Percentiles rank a stretch among this genome's conserved stretches.
phyloP scores from a whole-genome alignment of 2,797 vertebrate species.

The Sphenopsis melanotis region DNA sequence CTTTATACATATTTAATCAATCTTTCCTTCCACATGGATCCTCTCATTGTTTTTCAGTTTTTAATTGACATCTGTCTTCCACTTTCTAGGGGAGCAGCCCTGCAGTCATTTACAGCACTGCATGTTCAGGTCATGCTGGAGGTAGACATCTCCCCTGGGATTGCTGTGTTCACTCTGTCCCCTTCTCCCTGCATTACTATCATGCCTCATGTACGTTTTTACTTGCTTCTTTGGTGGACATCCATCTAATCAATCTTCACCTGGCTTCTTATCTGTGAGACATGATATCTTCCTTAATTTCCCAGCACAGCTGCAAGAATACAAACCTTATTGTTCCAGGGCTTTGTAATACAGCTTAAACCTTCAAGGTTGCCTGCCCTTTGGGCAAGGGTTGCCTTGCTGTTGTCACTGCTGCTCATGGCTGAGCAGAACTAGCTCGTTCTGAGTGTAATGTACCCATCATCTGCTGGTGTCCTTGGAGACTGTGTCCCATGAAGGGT shows the following conservation, averaged over 20 bases:
- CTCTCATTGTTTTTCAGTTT: background rate
- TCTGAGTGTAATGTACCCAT: background rate
- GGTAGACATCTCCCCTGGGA: background rate
- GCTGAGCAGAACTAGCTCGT: background rate
- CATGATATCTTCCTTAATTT: background rate
- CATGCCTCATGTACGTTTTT: background rate
- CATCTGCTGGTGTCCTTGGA: background rate
- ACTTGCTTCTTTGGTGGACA: background rate
- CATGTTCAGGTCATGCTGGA: background rate
- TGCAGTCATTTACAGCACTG: background rate
- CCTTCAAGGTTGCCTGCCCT: fast-evolving
- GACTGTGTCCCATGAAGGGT: background rate
- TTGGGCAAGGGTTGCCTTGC: background rate
- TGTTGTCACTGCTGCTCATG: background rate
- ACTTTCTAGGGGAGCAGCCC: background rate
- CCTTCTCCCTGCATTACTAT: background rate
- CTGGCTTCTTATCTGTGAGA: background rate
- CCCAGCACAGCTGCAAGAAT: background rate
- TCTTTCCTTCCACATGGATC: background rate
- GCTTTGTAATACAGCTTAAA: background rate
- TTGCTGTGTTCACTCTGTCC: background rate
- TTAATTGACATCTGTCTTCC: background rate
- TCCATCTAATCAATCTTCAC: background rate
- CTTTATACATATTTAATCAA: background rate
- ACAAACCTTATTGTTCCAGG: background rate